A percentile compares a stretch with the other conserved stretches of the same genome.
Evolutionary conservation across 2,113 vertebrate genomes (phyloP).

Genomic region (Odobenus rosmarus): DNA sequence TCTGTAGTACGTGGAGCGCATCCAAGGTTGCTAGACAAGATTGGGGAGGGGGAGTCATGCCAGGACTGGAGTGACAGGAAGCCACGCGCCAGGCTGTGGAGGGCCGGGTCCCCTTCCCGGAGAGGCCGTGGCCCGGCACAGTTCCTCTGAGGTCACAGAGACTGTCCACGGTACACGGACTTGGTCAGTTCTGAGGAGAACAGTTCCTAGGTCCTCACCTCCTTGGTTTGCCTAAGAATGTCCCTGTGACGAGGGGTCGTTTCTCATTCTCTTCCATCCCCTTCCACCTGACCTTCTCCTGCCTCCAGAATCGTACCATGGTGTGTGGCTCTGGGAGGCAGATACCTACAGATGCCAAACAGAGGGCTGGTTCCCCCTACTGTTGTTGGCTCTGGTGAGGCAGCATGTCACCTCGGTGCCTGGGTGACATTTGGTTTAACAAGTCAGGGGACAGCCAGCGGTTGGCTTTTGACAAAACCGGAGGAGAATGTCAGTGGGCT

Average conservation of each 20-base stretch:
- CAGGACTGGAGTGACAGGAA: neutral
- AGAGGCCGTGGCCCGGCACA: fast-evolving
- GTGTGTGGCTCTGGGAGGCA: neutral
- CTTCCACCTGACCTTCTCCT: no score
- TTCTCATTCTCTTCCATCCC: no score
- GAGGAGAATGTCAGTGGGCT: neutral
- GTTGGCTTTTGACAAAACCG: neutral
- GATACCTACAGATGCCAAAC: neutral
- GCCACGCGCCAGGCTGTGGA: neutral
- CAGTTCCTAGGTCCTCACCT: neutral
- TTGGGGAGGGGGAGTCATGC: neutral
- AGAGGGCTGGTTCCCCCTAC: neutral
- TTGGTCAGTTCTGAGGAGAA: neutral
- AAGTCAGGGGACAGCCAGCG: fast-evolving
- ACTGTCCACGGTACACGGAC: no score
- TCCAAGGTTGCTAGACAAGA: neutral
- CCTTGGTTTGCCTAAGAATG: neutral
- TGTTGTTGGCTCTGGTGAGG: neutral
- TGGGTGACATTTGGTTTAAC: neutral
- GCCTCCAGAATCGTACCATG: neutral
- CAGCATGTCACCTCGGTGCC: neutral
- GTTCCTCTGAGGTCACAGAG: neutral
- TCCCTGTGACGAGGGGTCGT: neutral
- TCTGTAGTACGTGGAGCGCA: fast-evolving
- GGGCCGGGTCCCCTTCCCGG: neutral